A percentile compares a stretch with the other conserved stretches of the same genome.
Conservation (phyloP, 2,888 invertebrate genomes). For the Parapristionchus giblindavisi region DNA sequence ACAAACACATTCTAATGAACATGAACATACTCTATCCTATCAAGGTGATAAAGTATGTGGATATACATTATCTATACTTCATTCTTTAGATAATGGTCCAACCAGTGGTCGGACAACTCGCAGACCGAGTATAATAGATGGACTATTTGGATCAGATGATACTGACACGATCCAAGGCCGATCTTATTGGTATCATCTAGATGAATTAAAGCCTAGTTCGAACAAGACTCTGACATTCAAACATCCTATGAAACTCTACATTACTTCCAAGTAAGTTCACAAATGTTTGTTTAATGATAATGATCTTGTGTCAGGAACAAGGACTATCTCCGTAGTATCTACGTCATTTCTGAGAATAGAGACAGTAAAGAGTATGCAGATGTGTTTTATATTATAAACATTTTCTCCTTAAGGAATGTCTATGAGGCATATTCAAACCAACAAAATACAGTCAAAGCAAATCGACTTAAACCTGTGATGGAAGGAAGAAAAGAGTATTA, state of each 20-base stretch:
- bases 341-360: constrained; percentile 13
- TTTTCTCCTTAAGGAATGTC: not conserved
- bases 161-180: not conserved
- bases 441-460: not conserved
- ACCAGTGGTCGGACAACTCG: no score
- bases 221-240: constrained; percentile 9
- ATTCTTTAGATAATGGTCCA: no score
- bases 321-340: constrained; percentile 24
- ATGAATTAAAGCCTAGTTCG: not conserved
- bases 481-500: constrained; percentile 24
- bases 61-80: no score
- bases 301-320: not conserved
- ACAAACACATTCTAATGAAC: no score
- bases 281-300: not conserved
- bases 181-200: constrained; percentile 16
- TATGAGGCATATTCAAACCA: constrained; percentile 3
- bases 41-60: no score
- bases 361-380: not conserved
- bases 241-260: constrained; percentile 18
- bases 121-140: no score
- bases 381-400: not conserved
- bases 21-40: no score
- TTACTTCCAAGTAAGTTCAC: constrained; percentile 9
- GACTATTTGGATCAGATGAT: no score
- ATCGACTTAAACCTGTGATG: constrained; percentile 11